A percentile compares a stretch with the other conserved stretches of the same genome.
Evolutionary conservation across 2,113 vertebrate species (phyloP).

Genomic region (Nothobranchius furzeri): DNA sequence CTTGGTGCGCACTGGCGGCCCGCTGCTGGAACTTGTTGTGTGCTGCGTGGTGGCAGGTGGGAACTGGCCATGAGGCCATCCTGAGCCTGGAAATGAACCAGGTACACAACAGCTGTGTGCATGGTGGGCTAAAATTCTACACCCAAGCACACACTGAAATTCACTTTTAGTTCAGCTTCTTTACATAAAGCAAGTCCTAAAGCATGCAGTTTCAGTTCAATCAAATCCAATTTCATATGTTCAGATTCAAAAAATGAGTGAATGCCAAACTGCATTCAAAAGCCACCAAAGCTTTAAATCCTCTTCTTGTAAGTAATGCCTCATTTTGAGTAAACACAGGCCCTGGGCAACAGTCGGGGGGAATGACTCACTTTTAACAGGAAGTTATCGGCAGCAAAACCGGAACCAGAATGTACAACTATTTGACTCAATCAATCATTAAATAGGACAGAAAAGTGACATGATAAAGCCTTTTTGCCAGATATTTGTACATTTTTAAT

Average conservation of each 20-base stretch:
- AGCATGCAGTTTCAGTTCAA: not conserved
- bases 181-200: not conserved
- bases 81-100: slow-evolving; percentile 37
- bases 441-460: too few species aligned
- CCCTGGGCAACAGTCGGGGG: too few species aligned
- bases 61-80: slow-evolving; percentile 44
- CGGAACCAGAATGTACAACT: too few species aligned
- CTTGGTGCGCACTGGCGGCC: slow-evolving; percentile 16
- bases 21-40: slow-evolving; percentile 36
- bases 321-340: too few species aligned
- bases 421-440: too few species aligned
- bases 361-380: too few species aligned
- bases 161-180: not conserved
- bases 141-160: not conserved
- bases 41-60: slow-evolving; percentile 44
- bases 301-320: not conserved
- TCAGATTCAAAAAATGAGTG: not conserved
- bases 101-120: slow-evolving; percentile 53
- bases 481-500: too few species aligned
- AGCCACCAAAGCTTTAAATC: not conserved
- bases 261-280: not conserved
- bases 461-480: too few species aligned
- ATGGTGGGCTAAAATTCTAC: slow-evolving; percentile 15
- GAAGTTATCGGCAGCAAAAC: too few species aligned
- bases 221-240: not conserved